Base-by-base conservation (phyloP, 2,113 vertebrate genomes). In the Peucedramus taeniatus region DNA sequence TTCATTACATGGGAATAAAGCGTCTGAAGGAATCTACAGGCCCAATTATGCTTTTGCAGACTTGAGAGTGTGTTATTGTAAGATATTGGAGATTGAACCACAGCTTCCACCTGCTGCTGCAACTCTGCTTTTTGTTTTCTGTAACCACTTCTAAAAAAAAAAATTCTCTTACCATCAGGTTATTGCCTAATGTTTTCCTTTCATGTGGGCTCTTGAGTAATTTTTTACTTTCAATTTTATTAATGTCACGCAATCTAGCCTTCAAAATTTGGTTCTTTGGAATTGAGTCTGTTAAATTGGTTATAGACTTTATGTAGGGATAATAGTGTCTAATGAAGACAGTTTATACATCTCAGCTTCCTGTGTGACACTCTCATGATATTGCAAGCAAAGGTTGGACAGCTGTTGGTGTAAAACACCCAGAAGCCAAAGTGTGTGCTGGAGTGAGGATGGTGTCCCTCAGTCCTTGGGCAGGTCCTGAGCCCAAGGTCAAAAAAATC, bases 181-280 rank as follows among this genome's bases (percentile, higher is more conserved):
- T 81, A 40, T 6, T 94, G 82, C 37, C 80, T 84, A 68, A 69
- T 61, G 31, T 93, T 90, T 76, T 10, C 33, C 89, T 96, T 96
- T 96, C 59, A 94, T 97, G 96, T 96, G 96, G 93, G 63, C 60
- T 93, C 69, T 33, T 87, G 91, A 97, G 78, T 96, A 0, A 95
- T 74, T 69, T 92, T 94, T 89, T 87, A 54, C 70, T 96, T 94
- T 72, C 87, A 39, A 57, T 95, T 94, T 63, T 83, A 70, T 89
- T 89, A 26, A 57, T 49, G 50, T 83, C 71, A 51, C 0, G 0
- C 54, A 44, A 39, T 65, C 20, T 19, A 40, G 28, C 74, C 90
- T 92, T 92, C 45, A 90, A 40, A 87, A 74, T 54, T 28, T 20
- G 37, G 19, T 49, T 91, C 40, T 84, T 72, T 50, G 45, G 64